Conservation (phyloP, 1,140 invertebrate genomes). For the Centruroides sculpturatus region DNA sequence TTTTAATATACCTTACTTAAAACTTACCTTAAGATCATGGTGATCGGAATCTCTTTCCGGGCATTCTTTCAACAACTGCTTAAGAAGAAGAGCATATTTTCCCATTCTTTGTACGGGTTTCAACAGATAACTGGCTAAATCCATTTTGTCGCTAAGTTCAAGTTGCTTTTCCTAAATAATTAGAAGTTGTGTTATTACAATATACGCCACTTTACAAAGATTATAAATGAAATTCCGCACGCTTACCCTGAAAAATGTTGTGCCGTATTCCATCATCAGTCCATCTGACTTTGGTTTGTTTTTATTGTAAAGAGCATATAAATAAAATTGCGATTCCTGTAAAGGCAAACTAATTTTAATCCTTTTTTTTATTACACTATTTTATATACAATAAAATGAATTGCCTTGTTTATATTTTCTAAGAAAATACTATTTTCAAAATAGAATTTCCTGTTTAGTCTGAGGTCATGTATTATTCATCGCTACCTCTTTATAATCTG, state of each 20-base stretch:
- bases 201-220: too few relatives aligned
- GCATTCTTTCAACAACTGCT: slow-evolving; percentile 61
- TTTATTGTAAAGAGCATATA: slow-evolving; percentile 17
- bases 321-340: slow-evolving; percentile 15
- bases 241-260: slow-evolving; percentile 13
- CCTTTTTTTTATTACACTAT: too few relatives aligned
- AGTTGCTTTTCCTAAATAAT: slow-evolving; percentile 57
- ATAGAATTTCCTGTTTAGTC: too few relatives aligned
- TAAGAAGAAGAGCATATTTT: slow-evolving; percentile 68
- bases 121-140: slow-evolving; percentile 72
- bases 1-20: too few relatives aligned
- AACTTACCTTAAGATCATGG: slow-evolving; percentile 8
- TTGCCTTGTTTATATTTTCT: too few relatives aligned
- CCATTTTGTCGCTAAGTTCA: slow-evolving; percentile 76
- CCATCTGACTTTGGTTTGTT: slow-evolving; percentile 17
- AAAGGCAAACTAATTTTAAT: too few relatives aligned
- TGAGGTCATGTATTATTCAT: too few relatives aligned
- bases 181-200: neutral
- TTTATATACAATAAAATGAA: too few relatives aligned
- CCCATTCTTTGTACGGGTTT: slow-evolving; percentile 84
- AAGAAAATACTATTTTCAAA: too few relatives aligned
- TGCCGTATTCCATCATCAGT: slow-evolving; percentile 15
- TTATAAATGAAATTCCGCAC: neutral
- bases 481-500: too few relatives aligned
- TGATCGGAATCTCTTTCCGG: slow-evolving; percentile 21